A percentile compares a stretch with the other conserved stretches of the same genome.
Evolutionary conservation across 1,140 invertebrate genomes (phyloP).

Genomic region (Galleria mellonella): DNA sequence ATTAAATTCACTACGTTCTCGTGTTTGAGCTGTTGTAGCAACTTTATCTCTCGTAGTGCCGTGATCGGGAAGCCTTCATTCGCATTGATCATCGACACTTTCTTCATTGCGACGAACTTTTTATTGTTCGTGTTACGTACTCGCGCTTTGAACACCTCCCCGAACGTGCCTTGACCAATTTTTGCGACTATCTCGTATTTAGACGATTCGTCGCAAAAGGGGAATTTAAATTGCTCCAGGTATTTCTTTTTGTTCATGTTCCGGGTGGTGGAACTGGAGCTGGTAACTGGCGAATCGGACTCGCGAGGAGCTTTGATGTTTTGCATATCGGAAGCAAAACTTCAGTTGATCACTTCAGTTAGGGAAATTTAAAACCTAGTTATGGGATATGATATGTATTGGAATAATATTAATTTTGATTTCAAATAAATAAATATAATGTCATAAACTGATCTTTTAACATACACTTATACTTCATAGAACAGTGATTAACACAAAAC

Average conservation of each 20-base stretch:
- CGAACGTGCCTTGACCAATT: conserved; percentile 99
- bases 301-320: conserved; percentile 56
- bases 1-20: conserved; percentile 98
- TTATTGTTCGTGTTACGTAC: conserved; percentile 90
- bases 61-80: conserved; percentile 99
- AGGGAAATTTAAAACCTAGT: too few relatives aligned
- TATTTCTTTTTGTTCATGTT: conserved; percentile 87
- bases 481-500: too few relatives aligned
- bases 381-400: too few relatives aligned
- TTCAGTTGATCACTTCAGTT: too few relatives aligned
- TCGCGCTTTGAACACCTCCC: conserved; percentile 98
- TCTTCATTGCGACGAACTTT: conserved; percentile 97
- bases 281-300: conserved; percentile 47
- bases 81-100: conserved; percentile 99
- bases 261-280: conserved; percentile 62
- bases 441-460: conserved; percentile 41
- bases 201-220: conserved; percentile 91
- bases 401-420: too few relatives aligned
- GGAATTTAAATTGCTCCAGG: conserved; percentile 93
- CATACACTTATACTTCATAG: too few relatives aligned
- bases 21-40: conserved; percentile 96
- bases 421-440: too few relatives aligned
- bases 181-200: conserved; percentile 98
- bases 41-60: conserved; percentile 96
- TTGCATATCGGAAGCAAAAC: conserved; percentile 67